phyloP scores from a whole-genome alignment of 2,888 invertebrate genomes.

The Synergus gifuensis region DNA sequence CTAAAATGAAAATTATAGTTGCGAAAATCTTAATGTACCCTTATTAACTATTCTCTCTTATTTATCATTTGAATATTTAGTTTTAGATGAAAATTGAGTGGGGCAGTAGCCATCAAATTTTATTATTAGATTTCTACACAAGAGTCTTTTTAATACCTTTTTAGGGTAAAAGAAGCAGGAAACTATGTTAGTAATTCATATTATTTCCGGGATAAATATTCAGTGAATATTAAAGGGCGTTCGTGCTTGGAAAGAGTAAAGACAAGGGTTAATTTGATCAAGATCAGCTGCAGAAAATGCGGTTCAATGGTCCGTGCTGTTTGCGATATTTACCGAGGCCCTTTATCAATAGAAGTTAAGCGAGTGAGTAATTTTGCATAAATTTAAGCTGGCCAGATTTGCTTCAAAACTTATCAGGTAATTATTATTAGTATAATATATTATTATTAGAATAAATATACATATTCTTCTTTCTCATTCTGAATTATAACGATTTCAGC shows the following conservation, averaged over 20 bases:
- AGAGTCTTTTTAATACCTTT: not conserved
- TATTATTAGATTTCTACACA: not conserved
- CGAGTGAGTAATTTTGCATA: slow-evolving; percentile 10
- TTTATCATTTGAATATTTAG: not conserved
- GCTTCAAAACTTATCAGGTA: not conserved
- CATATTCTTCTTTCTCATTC: not conserved
- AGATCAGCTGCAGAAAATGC: slow-evolving; percentile 16
- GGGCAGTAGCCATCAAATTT: not conserved
- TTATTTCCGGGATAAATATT: slow-evolving; percentile 10
- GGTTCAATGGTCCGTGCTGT: slow-evolving; percentile 39
- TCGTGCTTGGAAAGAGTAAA: slow-evolving; percentile 36
- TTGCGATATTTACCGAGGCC: slow-evolving; percentile 25
- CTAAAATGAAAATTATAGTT: slow-evolving; percentile 37
- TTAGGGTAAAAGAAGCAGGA: not conserved
- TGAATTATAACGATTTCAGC: not conserved
- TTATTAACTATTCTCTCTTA: not conserved
- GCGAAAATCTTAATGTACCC: slow-evolving; percentile 1
- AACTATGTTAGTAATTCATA: not conserved
- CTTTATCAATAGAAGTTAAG: slow-evolving; percentile 27
- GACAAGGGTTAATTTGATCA: slow-evolving; percentile 35
- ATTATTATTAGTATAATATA: not conserved
- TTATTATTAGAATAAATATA: not conserved
- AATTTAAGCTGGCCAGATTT: not conserved
- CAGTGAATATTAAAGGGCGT: slow-evolving; percentile 21
- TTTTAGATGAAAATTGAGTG: not conserved